These are phyloP conservation scores for Phania funesta DNA, from an alignment of 2,888 invertebrate genomes.

Conservation along the genomic window DNA sequence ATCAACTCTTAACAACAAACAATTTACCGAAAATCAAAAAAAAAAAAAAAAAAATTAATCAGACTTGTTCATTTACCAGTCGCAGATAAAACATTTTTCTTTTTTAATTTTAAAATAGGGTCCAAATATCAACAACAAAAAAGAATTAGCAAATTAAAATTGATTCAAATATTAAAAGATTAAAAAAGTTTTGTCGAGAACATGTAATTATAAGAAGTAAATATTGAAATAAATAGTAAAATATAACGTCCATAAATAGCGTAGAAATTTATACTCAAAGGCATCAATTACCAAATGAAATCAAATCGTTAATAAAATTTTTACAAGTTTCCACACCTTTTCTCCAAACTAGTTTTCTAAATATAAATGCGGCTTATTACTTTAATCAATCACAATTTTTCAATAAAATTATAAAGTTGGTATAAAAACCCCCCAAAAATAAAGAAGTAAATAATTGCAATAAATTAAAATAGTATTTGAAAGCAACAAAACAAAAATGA, in stretches of 20 bases:
- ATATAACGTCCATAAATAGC: conserved; percentile 64
- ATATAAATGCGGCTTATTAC: conserved; percentile 50
- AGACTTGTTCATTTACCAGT: not conserved
- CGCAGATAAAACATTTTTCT: conserved; percentile 25
- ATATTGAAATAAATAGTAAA: conserved; percentile 53
- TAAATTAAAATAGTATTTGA: not conserved
- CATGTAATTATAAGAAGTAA: conserved; percentile 1
- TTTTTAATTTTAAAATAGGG: conserved; percentile 58
- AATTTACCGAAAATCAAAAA: conserved; percentile 6
- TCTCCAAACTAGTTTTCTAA: conserved; percentile 34
- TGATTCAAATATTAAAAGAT: not conserved
- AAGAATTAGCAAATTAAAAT: conserved; percentile 19
- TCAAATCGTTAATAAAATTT: conserved; percentile 26
- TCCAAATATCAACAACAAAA: conserved; percentile 51
- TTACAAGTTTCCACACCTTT: conserved; percentile 19
- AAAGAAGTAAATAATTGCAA: not conserved
- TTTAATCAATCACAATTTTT: conserved; percentile 51
- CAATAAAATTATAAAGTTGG: conserved; percentile 22
- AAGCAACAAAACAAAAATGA: conserved; percentile 11
- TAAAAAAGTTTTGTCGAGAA: conserved; percentile 11
- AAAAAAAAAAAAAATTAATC: not conserved
- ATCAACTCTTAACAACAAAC: not conserved
- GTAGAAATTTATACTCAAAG: conserved; percentile 53
- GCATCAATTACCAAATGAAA: conserved; percentile 21
- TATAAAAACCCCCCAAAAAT: not conserved